phyloP scores from a whole-genome alignment of 2,797 vertebrate species.

The Ambastaia sidthimunki region DNA sequence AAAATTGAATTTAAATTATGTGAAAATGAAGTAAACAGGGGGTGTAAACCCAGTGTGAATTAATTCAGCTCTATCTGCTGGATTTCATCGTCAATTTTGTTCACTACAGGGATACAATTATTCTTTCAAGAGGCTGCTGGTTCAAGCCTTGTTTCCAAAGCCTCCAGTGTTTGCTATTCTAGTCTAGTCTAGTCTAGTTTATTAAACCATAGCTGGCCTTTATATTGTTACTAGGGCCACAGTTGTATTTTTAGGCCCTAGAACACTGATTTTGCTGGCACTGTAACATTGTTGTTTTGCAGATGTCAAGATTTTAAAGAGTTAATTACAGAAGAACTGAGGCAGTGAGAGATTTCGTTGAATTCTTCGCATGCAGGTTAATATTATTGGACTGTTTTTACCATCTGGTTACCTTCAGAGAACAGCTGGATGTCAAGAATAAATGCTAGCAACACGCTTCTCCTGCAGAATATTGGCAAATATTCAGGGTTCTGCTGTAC shows the following conservation, averaged over 20 bases:
- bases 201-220: not conserved
- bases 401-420: constrained; percentile 41
- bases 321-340: constrained; percentile 30
- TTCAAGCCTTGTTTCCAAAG: constrained; percentile 19
- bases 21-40: constrained; percentile 46
- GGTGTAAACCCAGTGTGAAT: constrained; percentile 34
- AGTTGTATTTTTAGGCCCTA: not conserved
- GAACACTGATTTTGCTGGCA: not conserved
- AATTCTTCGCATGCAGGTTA: constrained; percentile 6
- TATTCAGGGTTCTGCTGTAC: constrained; percentile 38
- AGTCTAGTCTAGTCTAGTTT: not conserved
- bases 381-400: constrained; percentile 34
- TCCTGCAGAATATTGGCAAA: constrained; percentile 53
- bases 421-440: constrained; percentile 46
- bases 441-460: constrained; percentile 31
- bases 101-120: constrained; percentile 37
- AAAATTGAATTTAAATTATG: constrained; percentile 47
- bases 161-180: constrained; percentile 13
- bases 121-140: constrained; percentile 13
- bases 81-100: constrained; percentile 41
- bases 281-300: not conserved
- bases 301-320: constrained; percentile 1
- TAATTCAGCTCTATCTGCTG: constrained; percentile 27
- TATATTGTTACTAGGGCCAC: too few species aligned
- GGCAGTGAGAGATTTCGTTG: not conserved